Evolutionary conservation across 2,113 vertebrate species (phyloP).

Genomic region (Pleuronectes platessa): DNA sequence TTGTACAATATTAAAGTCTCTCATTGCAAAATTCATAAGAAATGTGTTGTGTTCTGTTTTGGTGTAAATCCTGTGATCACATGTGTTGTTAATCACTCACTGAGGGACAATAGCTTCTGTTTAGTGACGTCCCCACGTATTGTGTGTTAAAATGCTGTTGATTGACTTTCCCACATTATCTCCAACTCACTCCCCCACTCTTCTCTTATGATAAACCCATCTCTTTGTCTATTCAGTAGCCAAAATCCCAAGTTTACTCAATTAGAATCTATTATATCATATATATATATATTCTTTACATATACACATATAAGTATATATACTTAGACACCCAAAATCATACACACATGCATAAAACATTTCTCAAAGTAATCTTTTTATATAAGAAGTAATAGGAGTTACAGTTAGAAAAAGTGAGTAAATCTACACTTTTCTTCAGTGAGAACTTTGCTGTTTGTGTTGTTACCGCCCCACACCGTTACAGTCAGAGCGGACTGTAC

Average conservation of each 20-base stretch:
- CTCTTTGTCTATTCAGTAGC: not conserved
- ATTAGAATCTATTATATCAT: not conserved
- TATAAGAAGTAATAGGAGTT: no score
- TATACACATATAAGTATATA: no score
- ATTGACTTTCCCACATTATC: conserved; percentile 2
- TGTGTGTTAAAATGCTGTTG: not conserved
- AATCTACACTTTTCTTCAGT: not conserved
- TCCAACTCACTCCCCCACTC: not conserved
- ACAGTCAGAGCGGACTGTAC: not conserved
- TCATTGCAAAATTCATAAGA: no score
- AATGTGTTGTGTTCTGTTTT: not conserved
- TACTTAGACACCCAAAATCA: no score
- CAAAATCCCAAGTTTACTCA: not conserved
- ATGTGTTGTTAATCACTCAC: not conserved
- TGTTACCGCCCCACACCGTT: not conserved
- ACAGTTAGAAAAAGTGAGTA: not conserved
- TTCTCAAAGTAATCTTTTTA: no score
- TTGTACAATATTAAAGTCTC: no score
- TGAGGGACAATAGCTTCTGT: no score
- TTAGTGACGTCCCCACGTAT: not conserved
- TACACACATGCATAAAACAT: no score
- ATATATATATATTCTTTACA: no score
- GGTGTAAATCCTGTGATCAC: not conserved
- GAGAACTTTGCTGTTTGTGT: not conserved
- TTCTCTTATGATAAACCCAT: not conserved